Evolutionary conservation across 2,797 vertebrate species (phyloP).

Genomic region (Echiichthys vipera): DNA sequence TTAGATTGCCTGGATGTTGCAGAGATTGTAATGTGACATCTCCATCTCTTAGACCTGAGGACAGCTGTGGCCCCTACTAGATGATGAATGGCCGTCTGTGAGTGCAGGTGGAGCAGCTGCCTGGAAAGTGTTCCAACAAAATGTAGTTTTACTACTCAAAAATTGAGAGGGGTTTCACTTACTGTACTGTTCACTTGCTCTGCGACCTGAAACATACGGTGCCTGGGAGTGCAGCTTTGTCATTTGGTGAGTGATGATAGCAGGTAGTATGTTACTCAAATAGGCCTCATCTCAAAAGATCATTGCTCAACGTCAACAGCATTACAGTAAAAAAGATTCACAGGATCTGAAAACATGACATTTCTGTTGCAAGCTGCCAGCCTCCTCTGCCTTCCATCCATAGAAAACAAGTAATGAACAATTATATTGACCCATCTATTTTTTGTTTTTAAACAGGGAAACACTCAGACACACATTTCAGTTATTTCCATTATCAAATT

Average conservation of each 20-base stretch:
- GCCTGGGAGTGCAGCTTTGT: constrained; percentile 45
- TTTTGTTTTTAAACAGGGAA: not conserved
- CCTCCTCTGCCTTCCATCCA: not conserved
- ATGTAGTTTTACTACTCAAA: constrained; percentile 59
- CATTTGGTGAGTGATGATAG: constrained; percentile 48
- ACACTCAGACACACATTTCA: not conserved
- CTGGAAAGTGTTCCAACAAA: constrained; percentile 47
- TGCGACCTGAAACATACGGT: constrained; percentile 54
- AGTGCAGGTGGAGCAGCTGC: constrained; percentile 63
- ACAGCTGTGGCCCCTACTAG: constrained; percentile 63
- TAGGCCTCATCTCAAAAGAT: constrained; percentile 34
- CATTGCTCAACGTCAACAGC: constrained; percentile 16
- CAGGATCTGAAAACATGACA: constrained; percentile 27
- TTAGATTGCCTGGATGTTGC: constrained; percentile 55
- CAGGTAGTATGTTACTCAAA: constrained; percentile 52
- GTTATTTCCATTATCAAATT: not conserved
- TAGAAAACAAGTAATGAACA: not conserved
- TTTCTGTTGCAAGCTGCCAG: constrained; percentile 19
- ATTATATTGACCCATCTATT: not conserved
- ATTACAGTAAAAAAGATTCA: constrained; percentile 20
- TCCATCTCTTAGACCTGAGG: constrained; percentile 67
- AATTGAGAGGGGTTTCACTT: constrained; percentile 58
- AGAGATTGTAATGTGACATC: constrained; percentile 69
- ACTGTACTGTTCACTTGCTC: constrained; percentile 50
- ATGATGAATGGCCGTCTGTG: constrained; percentile 67